Conservation (phyloP, 2,888 invertebrate species). For the Osmoderma eremita region DNA sequence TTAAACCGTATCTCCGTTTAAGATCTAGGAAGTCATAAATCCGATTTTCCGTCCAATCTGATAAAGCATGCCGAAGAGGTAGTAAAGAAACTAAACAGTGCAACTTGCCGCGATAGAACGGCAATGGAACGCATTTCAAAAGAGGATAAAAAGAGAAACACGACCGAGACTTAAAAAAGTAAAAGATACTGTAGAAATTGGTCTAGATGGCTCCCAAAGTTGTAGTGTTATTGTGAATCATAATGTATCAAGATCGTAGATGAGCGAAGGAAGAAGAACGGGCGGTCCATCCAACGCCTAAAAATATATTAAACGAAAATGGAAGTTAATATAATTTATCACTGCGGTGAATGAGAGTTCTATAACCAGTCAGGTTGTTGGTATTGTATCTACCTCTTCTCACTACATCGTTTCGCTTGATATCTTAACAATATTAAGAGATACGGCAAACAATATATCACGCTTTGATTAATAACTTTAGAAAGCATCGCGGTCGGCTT, state of each 20-base stretch:
- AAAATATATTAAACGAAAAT: constrained; percentile 24
- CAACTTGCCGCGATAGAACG: constrained; percentile 8
- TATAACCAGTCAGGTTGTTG: constrained; percentile 24
- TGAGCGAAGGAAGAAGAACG: constrained; percentile 4
- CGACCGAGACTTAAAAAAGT: constrained; percentile 10
- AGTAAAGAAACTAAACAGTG: constrained; percentile 13
- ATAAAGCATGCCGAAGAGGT: constrained; percentile 24
- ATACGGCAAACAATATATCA: constrained; percentile 32
- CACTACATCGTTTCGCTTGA: constrained; percentile 27
- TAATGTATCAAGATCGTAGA: constrained; percentile 26
- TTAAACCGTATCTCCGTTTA: constrained; percentile 26
- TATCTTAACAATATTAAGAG: constrained; percentile 32
- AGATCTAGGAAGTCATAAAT: constrained; percentile 36
- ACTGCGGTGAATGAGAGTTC: constrained; percentile 18
- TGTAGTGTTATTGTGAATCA: constrained; percentile 25
- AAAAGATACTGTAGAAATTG: constrained; percentile 9
- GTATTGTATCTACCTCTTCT: constrained; percentile 32
- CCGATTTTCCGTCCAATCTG: constrained; percentile 27
- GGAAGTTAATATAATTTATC: constrained; percentile 29
- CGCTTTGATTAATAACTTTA: constrained; percentile 29
- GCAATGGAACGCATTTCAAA: constrained; percentile 10
- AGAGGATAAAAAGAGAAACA: constrained; percentile 3
- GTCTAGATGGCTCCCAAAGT: constrained; percentile 7
- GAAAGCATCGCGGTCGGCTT: constrained; percentile 3
- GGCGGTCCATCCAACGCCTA: constrained; percentile 11